phyloP scores from a whole-genome alignment of 2,797 vertebrate genomes.

The Eupleurogrammus muticus region DNA sequence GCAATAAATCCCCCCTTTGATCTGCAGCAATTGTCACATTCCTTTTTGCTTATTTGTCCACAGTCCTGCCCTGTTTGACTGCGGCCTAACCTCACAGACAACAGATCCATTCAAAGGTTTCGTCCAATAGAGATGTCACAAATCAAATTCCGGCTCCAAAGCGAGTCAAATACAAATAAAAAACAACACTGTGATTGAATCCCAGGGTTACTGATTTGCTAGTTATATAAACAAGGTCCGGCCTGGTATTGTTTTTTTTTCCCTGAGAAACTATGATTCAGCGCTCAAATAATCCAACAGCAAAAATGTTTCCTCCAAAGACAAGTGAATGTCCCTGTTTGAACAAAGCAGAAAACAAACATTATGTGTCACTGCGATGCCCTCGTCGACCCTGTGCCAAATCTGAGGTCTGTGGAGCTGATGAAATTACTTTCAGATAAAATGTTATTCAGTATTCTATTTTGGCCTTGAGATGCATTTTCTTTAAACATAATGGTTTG shows the following conservation, averaged over 20 bases:
- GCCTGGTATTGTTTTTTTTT: conserved; percentile 26
- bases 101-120: conserved; percentile 36
- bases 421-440: conserved; percentile 11
- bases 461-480: not conserved
- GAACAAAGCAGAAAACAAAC: conserved; percentile 22
- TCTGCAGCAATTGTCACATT: conserved; percentile 21
- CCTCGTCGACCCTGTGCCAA: conserved; percentile 7
- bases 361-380: not conserved
- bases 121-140: conserved; percentile 24
- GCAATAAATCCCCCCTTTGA: conserved; percentile 29
- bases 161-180: conserved; percentile 42
- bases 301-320: conserved; percentile 32
- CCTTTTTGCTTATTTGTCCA: conserved; percentile 45
- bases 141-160: conserved; percentile 35
- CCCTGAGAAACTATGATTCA: conserved; percentile 46
- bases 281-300: conserved; percentile 24
- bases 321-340: conserved; percentile 19
- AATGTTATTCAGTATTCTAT: not conserved
- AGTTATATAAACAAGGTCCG: conserved; percentile 35
- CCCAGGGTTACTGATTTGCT: conserved; percentile 61
- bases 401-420: conserved; percentile 2
- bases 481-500: conserved; percentile 3
- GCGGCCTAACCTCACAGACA: conserved; percentile 37
- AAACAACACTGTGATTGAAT: conserved; percentile 48
- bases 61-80: conserved; percentile 45